Conservation (phyloP, 2,888 invertebrate genomes). For the Mythimna ferrago region DNA sequence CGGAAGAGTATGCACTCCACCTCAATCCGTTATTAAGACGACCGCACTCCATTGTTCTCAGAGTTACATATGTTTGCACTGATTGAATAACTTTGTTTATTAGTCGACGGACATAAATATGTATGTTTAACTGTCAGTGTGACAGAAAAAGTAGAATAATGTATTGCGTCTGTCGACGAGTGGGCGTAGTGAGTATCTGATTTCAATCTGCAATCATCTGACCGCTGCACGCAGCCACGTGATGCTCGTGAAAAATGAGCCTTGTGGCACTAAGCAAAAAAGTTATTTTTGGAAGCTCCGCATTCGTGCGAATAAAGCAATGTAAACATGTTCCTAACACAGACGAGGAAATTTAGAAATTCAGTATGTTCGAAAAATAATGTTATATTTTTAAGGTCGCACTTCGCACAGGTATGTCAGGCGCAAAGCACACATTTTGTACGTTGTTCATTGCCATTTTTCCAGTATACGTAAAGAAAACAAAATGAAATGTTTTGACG, state of each 20-base stretch:
- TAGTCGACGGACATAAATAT: conserved; percentile 65
- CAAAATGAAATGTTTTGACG: conserved; percentile 76
- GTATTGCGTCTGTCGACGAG: conserved; percentile 71
- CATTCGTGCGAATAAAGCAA: conserved; percentile 33
- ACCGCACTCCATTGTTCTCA: conserved; percentile 82
- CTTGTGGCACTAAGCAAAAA: conserved; percentile 28
- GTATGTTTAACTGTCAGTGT: conserved; percentile 61
- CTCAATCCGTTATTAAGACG: conserved; percentile 76
- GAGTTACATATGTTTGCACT: conserved; percentile 58
- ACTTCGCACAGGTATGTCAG: conserved; percentile 20
- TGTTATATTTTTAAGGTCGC: conserved; percentile 18
- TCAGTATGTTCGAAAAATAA: conserved; percentile 23
- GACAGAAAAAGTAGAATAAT: conserved; percentile 70
- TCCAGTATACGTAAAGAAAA: conserved; percentile 12
- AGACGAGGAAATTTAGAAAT: conserved; percentile 27
- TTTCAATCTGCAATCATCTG: conserved; percentile 80
- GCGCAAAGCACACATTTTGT: conserved; percentile 28
- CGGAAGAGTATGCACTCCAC: conserved; percentile 78
- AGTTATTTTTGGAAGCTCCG: conserved; percentile 47
- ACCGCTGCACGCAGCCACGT: conserved; percentile 60
- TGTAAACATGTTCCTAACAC: conserved; percentile 38
- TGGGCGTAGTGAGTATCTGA: conserved; percentile 83
- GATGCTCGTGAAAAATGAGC: conserved; percentile 42
- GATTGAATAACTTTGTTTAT: conserved; percentile 70
- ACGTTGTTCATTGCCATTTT: conserved; percentile 24